Base-by-base conservation (phyloP, 2,888 invertebrate genomes). In the Helicoverpa assulta region DNA sequence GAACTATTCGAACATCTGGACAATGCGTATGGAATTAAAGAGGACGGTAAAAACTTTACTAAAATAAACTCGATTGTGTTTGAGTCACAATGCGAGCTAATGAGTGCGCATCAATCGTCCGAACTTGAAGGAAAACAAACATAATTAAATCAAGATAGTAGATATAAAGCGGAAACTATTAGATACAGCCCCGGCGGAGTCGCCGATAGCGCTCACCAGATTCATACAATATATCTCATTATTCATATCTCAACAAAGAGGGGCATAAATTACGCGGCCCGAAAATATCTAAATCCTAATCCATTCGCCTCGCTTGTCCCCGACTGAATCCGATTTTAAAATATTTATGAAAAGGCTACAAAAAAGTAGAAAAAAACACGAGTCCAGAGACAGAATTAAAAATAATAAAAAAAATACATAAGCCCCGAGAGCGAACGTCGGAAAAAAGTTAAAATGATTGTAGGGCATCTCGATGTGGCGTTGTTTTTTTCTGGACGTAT, bases 261-360 rank as follows among this genome's bases (percentile, higher is more conserved):
- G 89, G 87, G 92, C 93, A 95, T 95, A 95, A 94, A 95, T 95
- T 94, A 95, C 91, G 89, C 91, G 93, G 69, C 90, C 93, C 93
- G 90, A 95, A 94, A 94, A 95, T 95, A 95, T 94, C 94, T 94
- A 95, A 95, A 93, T 93, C 93, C 94, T 95, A 95, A 95, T 95
- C 94, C 95, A 94, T 95, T 95, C 93, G 94, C 87, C 90, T 89
- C 94, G 95, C 89, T 86, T 93, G 95, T 95, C 95, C 91, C 95
- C 94, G 92, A 78, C 88, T 91, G 94, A 93, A 94, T 94, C 94
- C 93, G 94, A 95, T 95, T 95, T 93, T 94, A 94, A 95, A 95
- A 95, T 95, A 95, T 95, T 94, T 95, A 94, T 95, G 94, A 94
- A 94, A 94, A 94, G 94, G 90, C 91, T 90, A 90, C 91, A 92